Evolutionary conservation across 2,888 invertebrate species (phyloP).

Genomic region (Eurytoma adleriae): DNA sequence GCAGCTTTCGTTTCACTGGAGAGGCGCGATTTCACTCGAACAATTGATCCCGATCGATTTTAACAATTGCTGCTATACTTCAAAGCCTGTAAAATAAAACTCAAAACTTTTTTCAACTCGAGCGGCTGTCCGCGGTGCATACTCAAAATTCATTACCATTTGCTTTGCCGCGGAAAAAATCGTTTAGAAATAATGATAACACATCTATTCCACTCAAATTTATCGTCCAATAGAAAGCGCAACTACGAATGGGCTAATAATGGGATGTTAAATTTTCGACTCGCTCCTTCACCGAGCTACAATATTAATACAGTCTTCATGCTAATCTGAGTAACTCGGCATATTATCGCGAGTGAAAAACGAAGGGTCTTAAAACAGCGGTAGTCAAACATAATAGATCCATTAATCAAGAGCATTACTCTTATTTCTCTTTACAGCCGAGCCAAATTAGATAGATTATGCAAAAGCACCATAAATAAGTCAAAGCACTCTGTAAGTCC

Average conservation of each 20-base stretch:
- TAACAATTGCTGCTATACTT: conserved; percentile 33
- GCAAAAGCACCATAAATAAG: not conserved
- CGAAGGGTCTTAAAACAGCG: not conserved
- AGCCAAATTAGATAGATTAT: not conserved
- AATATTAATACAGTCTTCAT: not conserved
- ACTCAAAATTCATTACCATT: too few relatives aligned
- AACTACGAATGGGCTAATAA: too few relatives aligned
- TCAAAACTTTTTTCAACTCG: too few relatives aligned
- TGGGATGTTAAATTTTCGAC: too few relatives aligned
- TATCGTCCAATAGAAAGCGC: too few relatives aligned
- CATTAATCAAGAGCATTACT: too few relatives aligned
- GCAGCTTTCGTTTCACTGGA: conserved; percentile 53
- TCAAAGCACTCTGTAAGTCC: not conserved
- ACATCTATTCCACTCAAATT: too few relatives aligned
- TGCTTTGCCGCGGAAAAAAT: too few relatives aligned
- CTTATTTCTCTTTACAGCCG: too few relatives aligned
- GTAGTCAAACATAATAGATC: not conserved
- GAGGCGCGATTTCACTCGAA: conserved; percentile 53
- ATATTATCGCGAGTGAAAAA: too few relatives aligned
- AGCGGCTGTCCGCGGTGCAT: too few relatives aligned
- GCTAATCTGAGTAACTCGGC: not conserved
- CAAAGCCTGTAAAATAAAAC: not conserved
- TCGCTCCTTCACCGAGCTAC: not conserved
- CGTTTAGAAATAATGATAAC: too few relatives aligned
- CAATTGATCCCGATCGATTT: conserved; percentile 39